Evolutionary conservation across 2,888 invertebrate species (phyloP), one percentile per base, ranked within the genome.

Genomic region (Arenicola marina): DNA sequence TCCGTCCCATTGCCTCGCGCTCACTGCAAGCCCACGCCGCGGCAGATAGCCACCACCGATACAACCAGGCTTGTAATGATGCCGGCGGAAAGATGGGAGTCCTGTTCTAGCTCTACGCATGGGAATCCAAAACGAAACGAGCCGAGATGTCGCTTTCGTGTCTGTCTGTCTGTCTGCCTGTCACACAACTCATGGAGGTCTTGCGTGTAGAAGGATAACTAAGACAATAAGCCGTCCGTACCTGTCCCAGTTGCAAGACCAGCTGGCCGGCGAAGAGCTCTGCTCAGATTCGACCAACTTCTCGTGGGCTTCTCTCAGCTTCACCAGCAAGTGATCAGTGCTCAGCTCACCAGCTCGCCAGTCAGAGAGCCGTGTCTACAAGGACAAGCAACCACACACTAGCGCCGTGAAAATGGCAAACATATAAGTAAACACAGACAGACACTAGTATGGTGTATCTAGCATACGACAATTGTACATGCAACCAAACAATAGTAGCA

Each of bases 201-300:
- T n/a, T n/a, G n/a, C n/a, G n/a, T 48, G n/a, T 24, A 24, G 2
- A 46, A n/a, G 18, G 44, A 29, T 45, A 21, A 56, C 44, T 28
- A 43, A 7, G 21, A 28, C 55, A 55, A 57, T 24, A 34, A 32
- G 48, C 18, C 26, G 59, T 43, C 44, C 63, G 57, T 89, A 90
- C 90, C 89, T 90, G 87, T 89, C 89, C 90, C 90, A 90, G 78
- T 88, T 87, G 80, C 89, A 88, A 74, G 86, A 86, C 89, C 89
- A 90, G 75, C 89, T 89, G 46, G 85, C 83, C 32, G 90, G 89
- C 44, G 89, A 87, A 18, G 89, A 88, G 66, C 87, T 87, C 78
- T 87, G 85, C 82, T 90, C 90, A 73, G 89, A 86, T 71, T 87
- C 86, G 70, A 85, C 84, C 70, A 90, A 83, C 75, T 88, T 88